A percentile compares a stretch with the other conserved stretches of the same genome.
Conservation (phyloP, 2,888 invertebrate species). For the Caenorhabditis parvicauda region DNA sequence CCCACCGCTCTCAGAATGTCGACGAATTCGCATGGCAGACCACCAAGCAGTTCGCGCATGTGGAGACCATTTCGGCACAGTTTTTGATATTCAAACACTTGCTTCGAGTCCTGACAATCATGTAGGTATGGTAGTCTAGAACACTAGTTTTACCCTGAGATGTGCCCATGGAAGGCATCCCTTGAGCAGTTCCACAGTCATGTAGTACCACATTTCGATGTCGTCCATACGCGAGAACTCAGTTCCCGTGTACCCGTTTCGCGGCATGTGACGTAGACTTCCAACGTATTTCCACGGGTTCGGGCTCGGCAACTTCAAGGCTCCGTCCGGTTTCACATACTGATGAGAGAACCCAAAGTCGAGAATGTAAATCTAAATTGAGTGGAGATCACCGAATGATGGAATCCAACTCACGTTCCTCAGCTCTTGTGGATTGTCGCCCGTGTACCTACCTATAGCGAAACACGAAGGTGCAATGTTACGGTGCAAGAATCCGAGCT, state of each 20-base stretch:
- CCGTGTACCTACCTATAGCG: conserved; percentile 29
- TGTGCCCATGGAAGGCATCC: conserved; percentile 41
- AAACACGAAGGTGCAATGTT: conserved; percentile 37
- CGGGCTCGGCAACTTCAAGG: conserved; percentile 28
- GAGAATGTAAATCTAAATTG: conserved; percentile 32
- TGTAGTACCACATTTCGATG: conserved; percentile 42
- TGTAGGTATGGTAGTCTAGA: background rate
- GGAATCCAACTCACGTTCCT: no score
- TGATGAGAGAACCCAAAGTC: conserved; percentile 39
- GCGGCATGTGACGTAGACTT: conserved; percentile 31
- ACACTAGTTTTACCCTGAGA: conserved; percentile 10
- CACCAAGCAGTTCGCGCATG: conserved; percentile 33
- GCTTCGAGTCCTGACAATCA: conserved; percentile 24
- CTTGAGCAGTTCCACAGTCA: conserved; percentile 37
- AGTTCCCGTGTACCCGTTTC: conserved; percentile 20
- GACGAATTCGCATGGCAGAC: conserved; percentile 32
- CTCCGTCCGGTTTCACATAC: conserved; percentile 28
- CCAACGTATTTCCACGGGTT: conserved; percentile 38
- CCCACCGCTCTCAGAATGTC: conserved; percentile 30
- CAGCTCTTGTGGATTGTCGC: conserved; percentile 17
- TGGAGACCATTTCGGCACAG: conserved; percentile 27
- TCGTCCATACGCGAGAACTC: conserved; percentile 40
- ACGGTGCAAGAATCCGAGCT: conserved; percentile 32
- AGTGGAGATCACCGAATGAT: background rate
- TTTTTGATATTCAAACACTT: conserved; percentile 36